Conservation (phyloP, 2,797 vertebrate genomes). For the Sternotherus odoratus region DNA sequence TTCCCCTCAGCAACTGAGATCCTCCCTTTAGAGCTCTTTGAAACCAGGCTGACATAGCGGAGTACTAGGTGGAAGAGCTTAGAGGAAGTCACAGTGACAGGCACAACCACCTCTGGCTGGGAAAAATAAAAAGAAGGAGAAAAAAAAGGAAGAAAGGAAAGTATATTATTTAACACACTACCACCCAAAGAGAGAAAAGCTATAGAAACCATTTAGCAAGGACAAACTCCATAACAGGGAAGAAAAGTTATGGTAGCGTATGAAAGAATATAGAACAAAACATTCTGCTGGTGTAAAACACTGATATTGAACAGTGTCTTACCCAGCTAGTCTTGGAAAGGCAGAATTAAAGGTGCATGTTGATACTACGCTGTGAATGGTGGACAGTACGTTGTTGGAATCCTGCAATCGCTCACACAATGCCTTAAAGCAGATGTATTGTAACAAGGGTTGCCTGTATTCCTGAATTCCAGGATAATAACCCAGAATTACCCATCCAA, state of each 20-base stretch:
- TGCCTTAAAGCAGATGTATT: neutral
- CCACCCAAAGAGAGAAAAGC: conserved; percentile 44
- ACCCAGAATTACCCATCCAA: neutral
- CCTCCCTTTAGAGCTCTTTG: conserved; percentile 81
- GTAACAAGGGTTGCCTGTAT: neutral
- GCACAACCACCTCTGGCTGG: conserved; percentile 88
- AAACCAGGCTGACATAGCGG: conserved; percentile 82
- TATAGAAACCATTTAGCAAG: conserved; percentile 56
- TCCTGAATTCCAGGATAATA: neutral
- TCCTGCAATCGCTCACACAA: accelerated
- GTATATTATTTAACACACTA: conserved; percentile 64
- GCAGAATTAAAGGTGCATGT: neutral
- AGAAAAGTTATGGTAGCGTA: neutral
- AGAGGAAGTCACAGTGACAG: conserved; percentile 84
- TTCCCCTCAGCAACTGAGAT: conserved; percentile 86
- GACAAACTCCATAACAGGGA: conserved; percentile 31
- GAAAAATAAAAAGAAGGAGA: conserved; percentile 82
- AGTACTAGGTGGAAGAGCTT: conserved; percentile 87
- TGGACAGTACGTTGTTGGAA: neutral
- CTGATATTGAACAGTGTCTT: neutral
- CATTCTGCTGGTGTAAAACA: neutral
- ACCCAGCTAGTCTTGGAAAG: neutral
- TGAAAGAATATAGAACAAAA: conserved; percentile 33
- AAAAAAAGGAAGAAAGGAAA: conserved; percentile 73
- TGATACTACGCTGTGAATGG: neutral